Evolutionary conservation across 2,888 invertebrate species (phyloP), one percentile per base, ranked within the genome.

Genomic region (Drosophila planitibia): DNA sequence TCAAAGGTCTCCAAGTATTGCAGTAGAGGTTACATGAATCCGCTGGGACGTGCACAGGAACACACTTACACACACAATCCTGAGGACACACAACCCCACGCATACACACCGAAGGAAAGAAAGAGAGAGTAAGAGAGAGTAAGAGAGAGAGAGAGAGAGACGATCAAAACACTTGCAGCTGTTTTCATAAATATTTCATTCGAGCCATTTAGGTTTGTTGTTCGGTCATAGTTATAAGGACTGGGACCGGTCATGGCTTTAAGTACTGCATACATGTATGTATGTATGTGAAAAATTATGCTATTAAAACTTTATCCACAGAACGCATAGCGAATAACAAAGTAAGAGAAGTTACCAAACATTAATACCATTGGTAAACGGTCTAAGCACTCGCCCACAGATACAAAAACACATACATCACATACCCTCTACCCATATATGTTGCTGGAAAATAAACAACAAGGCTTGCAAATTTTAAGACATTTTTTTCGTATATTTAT

Each of bases 281-380:
- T 33, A 28, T 32, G 22, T 60, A 57, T 68, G 52, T 72, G 72
- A 67, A 70, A 76, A 79, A 79, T 79, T 67, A 79, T 70, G 70
- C 70, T 65, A 79, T 79, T 79, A 79, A 79, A 79, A 79, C 72
- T 79, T 79, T 79, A 65, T 65, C 79, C 79, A 68, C 68, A 64
- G 41, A 63, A 44, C 55, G 33, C 54, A 62, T 19, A 60, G 44
- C 35, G 61, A 52, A 25, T 2, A 54, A 6, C 59, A 54, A 67
- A 63, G 44, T 57, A 47, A 39, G 54, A 61, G 54, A 74, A 74
- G 58, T 78, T 74, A 57, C 58, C 70, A 70, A 74, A 65, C 78
- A 77, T 78, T 77, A 63, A 69, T 65, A 49, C 54, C 54, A 52
- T 44, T 53, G 62, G 63, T 67, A 75, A 75, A 67, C 54, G 66